Conservation (phyloP, 1,140 invertebrate species). For the Dendrolimus kikuchii region DNA sequence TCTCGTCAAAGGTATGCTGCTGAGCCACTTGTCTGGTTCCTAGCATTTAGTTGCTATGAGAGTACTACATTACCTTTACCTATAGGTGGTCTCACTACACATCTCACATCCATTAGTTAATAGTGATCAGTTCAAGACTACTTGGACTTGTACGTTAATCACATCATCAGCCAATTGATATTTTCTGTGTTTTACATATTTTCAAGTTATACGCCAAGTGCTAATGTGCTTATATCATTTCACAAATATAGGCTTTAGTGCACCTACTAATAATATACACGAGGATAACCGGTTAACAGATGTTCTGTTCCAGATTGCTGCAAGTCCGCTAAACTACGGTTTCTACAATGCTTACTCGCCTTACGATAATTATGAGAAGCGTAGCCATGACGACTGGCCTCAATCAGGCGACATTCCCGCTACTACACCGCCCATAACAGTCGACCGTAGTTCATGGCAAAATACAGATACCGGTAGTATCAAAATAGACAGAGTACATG, state of each 20-base stretch:
- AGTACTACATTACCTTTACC: too few relatives aligned
- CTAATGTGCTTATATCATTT: too few relatives aligned
- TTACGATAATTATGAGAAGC: slow-evolving; percentile 56
- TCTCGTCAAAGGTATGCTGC: too few relatives aligned
- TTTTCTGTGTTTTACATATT: too few relatives aligned
- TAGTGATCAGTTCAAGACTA: too few relatives aligned
- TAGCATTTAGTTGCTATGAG: too few relatives aligned
- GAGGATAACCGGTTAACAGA: slow-evolving; percentile 59
- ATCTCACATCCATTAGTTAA: too few relatives aligned
- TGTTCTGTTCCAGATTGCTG: slow-evolving; percentile 71
- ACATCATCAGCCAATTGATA: too few relatives aligned
- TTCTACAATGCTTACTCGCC: slow-evolving; percentile 57
- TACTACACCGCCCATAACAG: slow-evolving; percentile 15
- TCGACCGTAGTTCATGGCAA: slow-evolving; percentile 22
- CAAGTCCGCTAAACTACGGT: slow-evolving; percentile 68
- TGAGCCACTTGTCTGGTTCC: too few relatives aligned
- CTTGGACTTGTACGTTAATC: too few relatives aligned
- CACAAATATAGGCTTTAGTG: slow-evolving; percentile 26
- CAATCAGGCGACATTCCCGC: slow-evolving; percentile 17
- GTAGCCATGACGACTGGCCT: slow-evolving; percentile 44
- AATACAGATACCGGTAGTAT: slow-evolving; percentile 15
- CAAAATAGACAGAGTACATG: slow-evolving; percentile 34
- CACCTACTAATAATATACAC: slow-evolving; percentile 37
- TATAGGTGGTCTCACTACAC: too few relatives aligned
- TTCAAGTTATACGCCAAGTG: too few relatives aligned